A percentile compares a stretch with the other conserved stretches of the same genome.
These are phyloP conservation scores for Polymixis lichenea DNA, from an alignment of 2,888 invertebrate species.

Conservation along the genomic window DNA sequence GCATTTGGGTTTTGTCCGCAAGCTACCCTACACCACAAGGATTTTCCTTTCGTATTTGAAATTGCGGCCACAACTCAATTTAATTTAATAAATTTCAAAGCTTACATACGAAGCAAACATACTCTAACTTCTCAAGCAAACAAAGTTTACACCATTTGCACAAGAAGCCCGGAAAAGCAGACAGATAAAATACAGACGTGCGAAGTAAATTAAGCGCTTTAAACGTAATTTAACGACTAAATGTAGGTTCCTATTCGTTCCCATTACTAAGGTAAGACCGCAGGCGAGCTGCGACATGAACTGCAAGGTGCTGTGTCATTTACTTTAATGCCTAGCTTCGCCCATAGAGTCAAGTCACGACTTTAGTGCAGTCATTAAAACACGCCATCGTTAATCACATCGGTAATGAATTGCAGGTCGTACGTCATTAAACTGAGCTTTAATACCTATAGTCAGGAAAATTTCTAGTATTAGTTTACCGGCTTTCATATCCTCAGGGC, in stretches of 20 bases:
- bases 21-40: constrained; percentile 26
- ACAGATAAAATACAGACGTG: constrained; percentile 4
- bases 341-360: constrained; percentile 41
- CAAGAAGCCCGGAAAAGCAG: constrained; percentile 23
- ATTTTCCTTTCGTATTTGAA: constrained; percentile 32
- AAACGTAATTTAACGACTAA: constrained; percentile 25
- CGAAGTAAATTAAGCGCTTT: constrained; percentile 41
- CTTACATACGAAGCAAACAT: constrained; percentile 16
- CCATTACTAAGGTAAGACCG: constrained; percentile 25
- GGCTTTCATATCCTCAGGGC: too few relatives aligned
- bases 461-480: too few relatives aligned
- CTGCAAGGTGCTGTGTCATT: constrained; percentile 43
- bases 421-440: constrained; percentile 10
- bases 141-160: constrained; percentile 28
- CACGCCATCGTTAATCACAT: constrained; percentile 39
- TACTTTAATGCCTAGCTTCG: constrained; percentile 46
- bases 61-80: constrained; percentile 22
- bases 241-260: constrained; percentile 11
- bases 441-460: neutral
- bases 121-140: constrained; percentile 24
- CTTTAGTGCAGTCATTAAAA: constrained; percentile 58
- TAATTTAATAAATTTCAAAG: constrained; percentile 31
- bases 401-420: constrained; percentile 43
- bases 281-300: constrained; percentile 31
- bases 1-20: constrained; percentile 12